Evolutionary conservation across 2,113 vertebrate genomes (phyloP), one percentile per base, ranked within the genome.

Genomic region (Gymnarchus niloticus): DNA sequence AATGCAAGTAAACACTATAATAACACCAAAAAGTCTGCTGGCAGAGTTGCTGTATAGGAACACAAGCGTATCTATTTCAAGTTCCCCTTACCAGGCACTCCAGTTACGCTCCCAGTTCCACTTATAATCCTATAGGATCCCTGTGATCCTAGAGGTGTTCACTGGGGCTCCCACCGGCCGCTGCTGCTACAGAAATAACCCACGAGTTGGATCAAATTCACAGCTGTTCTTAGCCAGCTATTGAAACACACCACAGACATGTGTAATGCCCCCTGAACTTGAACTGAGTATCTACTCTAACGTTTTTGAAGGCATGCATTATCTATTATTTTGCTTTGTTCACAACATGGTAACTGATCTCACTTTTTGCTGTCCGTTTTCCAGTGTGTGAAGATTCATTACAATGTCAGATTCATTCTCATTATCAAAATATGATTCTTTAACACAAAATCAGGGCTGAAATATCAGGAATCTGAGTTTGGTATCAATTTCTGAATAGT

Each of bases 161-260:
- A 37, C 48, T n/a, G 37, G 54, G 52, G 56, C 56, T 91, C 89
- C 89, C 87, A 85, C 61, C 33, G 77, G 87, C 86, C 84, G 78
- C 57, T 82, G 81, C 87, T 14, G 86, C 6, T 57, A 89, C 89
- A 56, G 87, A 92, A 92, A 93, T 92, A 93, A 91, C 85, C 61
- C 89, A 78, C 8, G 85, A 88, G 77, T 85, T 49, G 37, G 46
- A 88, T 90, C 88, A 90, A 85, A 87, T 91, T 89, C 85, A 88
- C 52, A 49, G 82, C 88, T 89, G 85, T 90, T 89, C 92, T 86
- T 90, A 91, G 88, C 88, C 56, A 1, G 28, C 78, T 52, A 1
- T 49, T 82, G 82, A 87, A 89, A 89, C 83, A 82, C 56, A 73
- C 87, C 84, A 88, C 90, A 44, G 82, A 44, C 82, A 59, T 28